Base-by-base conservation (phyloP, 2,888 invertebrate species). In the Platerodrilus igneus region DNA sequence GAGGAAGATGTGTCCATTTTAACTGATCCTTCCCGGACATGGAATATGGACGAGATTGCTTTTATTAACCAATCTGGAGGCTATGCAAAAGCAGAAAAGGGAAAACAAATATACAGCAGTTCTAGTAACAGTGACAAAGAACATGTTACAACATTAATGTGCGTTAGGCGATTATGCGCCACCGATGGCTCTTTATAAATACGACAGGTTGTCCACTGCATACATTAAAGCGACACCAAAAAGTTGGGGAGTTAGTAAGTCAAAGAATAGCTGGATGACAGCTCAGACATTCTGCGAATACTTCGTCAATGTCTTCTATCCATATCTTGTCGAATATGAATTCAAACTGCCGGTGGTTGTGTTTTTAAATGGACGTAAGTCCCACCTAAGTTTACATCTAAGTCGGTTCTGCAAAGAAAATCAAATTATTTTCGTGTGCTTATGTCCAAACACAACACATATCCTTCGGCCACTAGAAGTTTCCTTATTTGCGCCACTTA, bases 251-350 rank as follows among this genome's bases (percentile, higher is more conserved):
- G 44, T n/a, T 8, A 53, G 55, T 5, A 54, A 49, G 40, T 41
- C 54, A n/a, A 51, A 51, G 3, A 51, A 41, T 30, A 55, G 52
- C 3, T 56, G 55, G 54, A 56, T 55, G 54, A 55, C 49, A 16
- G 34, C 43, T 11, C 50, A 55, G 47, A 19, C 46, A 1, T 58
- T 57, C 33, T 58, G 42, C 23, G 55, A 57, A 37, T 56, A 55
- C 45, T 44, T 56, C 22, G 37, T 47, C 5, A 53, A 56, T 37
- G 42, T 52, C 10, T 56, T 55, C 41, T 13, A 48, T 25, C 51
- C 55, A 23, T 57, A 32, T 20, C 37, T 57, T 3, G 20, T 41
- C 4, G 28, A 53, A 36, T 45, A 37, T 14, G 27, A 47, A 13
- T 45, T 50, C 43, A 28, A 31, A 41, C 17, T 50, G 11, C 55